Base-by-base conservation (phyloP, 2,888 invertebrate genomes). In the Meloe dianella region DNA sequence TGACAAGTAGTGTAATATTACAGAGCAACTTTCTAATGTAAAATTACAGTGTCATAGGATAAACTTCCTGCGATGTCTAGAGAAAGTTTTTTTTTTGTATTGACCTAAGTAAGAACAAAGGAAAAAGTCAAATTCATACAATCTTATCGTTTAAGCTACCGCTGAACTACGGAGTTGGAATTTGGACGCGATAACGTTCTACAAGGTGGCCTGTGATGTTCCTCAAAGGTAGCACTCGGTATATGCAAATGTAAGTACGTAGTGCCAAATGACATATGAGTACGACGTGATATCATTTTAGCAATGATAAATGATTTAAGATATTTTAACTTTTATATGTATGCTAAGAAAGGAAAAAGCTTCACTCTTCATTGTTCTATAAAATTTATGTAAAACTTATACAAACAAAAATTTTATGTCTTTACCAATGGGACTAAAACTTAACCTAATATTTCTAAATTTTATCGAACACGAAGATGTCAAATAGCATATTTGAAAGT, bases 261-360 rank as follows among this genome's bases (percentile, higher is more conserved):
- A 78, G 76, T 75, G 72, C 70, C 71, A 62, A 74, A 75, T 79
- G 77, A 77, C 77, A 74, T 77, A 78, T 76, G 71, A 77, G 71
- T 69, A 65, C 67, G 72, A 80, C 80, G 80, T 80, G 80, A 79
- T 75, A 76, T 77, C 77, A 80, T 80, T 79, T 75, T 64, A 77
- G 74, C 77, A 73, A 74, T 77, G 79, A 80, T 74, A 77, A 79
- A 79, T 75, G 78, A 77, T 71, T 68, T 64, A 3, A 67, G 74
- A 76, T 74, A 73, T 74, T 76, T 75, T 71, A 74, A 73, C 66
- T 75, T 78, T 76, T 69, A 66, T 68, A 68, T 67, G 70, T 68
- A 20, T n/a, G 38, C 5, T 38, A 47, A 47, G 47, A 47, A 47
- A n/a, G 17, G n/a, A 41, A 74, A 71, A 65, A 5, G 6, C n/a